Conservation (phyloP, 2,888 invertebrate genomes). For the Aphodius sticticus region DNA sequence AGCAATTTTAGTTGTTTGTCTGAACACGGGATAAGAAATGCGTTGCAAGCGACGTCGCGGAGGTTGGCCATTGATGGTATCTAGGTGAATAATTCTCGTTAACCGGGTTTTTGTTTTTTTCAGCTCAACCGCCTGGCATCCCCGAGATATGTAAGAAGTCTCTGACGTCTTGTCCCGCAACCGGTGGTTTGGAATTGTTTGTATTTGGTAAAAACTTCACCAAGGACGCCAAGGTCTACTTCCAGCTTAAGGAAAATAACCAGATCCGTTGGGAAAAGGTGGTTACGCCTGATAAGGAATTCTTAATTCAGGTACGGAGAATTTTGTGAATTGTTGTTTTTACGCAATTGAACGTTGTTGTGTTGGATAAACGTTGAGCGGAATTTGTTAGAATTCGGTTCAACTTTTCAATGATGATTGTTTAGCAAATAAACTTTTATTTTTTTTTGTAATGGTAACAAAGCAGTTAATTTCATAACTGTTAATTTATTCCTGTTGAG, state of each 20-base stretch:
- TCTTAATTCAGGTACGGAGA: conserved; percentile 79
- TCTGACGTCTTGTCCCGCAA: conserved; percentile 78
- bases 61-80: neutral
- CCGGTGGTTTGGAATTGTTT: conserved; percentile 85
- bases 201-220: conserved; percentile 92
- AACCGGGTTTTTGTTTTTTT: conserved; percentile 38
- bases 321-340: neutral
- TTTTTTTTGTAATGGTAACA: too few relatives aligned
- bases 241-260: conserved; percentile 68
- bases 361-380: neutral
- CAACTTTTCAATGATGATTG: too few relatives aligned
- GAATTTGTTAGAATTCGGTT: too few relatives aligned
- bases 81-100: neutral
- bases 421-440: neutral
- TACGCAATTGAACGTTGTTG: neutral
- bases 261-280: conserved; percentile 79
- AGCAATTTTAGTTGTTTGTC: conserved; percentile 6
- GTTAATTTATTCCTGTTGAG: too few relatives aligned
- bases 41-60: neutral
- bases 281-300: conserved; percentile 88
- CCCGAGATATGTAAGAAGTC: conserved; percentile 94
- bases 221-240: conserved; percentile 87
- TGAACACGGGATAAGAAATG: neutral
- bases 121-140: conserved; percentile 91
- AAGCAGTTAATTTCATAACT: too few relatives aligned